Percentiles rank a stretch among this genome's conserved stretches.
phyloP scores from a whole-genome alignment of 2,797 vertebrate genomes.

The Hephaestus fuliginosus region DNA sequence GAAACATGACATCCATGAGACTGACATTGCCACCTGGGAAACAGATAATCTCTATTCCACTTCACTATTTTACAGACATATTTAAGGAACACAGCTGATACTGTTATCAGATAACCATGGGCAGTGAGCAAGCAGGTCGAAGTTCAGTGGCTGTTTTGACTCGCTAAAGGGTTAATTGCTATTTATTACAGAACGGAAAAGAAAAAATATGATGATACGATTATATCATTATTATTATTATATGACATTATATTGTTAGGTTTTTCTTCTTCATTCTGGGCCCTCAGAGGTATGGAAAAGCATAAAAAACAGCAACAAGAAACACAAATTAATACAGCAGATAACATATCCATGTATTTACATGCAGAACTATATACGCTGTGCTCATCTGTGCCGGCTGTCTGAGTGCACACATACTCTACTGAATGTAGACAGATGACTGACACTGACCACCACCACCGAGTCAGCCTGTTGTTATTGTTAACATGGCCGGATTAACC shows the following conservation, averaged over 20 bases:
- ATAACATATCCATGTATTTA: not conserved
- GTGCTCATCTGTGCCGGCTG: not conserved
- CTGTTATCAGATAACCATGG: not conserved
- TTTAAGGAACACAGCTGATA: conserved; percentile 6
- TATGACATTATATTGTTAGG: no score
- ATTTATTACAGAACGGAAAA: not conserved
- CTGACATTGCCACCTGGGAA: not conserved
- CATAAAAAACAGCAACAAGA: not conserved
- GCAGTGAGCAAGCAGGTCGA: conserved; percentile 7
- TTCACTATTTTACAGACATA: conserved; percentile 1
- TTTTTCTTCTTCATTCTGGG: not conserved
- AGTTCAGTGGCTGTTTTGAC: not conserved
- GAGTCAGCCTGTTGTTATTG: not conserved
- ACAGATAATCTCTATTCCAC: not conserved
- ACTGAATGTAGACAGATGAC: not conserved
- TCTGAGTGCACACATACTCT: not conserved
- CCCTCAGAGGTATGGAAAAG: not conserved
- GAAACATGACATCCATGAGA: not conserved
- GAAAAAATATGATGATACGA: no score
- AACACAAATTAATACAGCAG: not conserved
- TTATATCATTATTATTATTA: no score
- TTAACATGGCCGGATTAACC: not conserved
- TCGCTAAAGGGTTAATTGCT: not conserved
- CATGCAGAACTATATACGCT: no score
- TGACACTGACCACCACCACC: not conserved